Conservation (phyloP, 1,140 invertebrate genomes). For the Orchesella cincta region DNA sequence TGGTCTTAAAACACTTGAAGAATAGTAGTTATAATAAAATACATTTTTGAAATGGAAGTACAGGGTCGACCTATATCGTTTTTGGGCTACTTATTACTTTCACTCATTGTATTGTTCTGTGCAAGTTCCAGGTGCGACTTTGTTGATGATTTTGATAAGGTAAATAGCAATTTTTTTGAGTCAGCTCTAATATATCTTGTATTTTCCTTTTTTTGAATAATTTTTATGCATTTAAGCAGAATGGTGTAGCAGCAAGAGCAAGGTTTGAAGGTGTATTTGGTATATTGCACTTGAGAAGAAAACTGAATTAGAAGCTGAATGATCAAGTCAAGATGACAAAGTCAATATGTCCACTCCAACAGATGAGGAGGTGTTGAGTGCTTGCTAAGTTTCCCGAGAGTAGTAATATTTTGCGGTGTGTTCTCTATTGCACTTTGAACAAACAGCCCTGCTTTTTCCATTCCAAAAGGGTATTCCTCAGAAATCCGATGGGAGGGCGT, state of each 20-base stretch:
- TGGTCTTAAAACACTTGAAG: neutral
- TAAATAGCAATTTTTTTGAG: too few species aligned
- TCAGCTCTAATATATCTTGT: too few species aligned
- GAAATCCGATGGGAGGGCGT: conserved; percentile 38
- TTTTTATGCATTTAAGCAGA: too few species aligned
- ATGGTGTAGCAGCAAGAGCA: too few species aligned
- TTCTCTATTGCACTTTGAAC: conserved; percentile 30
- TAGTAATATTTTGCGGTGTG: conserved; percentile 21
- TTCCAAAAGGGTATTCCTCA: conserved; percentile 29
- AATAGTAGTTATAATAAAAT: neutral
- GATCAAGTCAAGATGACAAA: too few species aligned
- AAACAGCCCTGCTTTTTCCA: conserved; percentile 20
- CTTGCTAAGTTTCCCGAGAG: neutral
- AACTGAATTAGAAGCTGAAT: too few species aligned
- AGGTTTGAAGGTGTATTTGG: too few species aligned
- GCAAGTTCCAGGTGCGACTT: neutral
- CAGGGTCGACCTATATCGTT: neutral
- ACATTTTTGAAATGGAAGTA: conserved; percentile 23
- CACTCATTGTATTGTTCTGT: neutral
- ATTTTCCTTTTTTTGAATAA: too few species aligned
- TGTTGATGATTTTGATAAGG: too few species aligned
- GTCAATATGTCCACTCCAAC: too few species aligned
- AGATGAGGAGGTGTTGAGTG: too few species aligned
- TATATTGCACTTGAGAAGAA: too few species aligned
- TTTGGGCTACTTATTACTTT: neutral